phyloP scores from a whole-genome alignment of 2,113 vertebrate genomes.

The Leucosticte australis region DNA sequence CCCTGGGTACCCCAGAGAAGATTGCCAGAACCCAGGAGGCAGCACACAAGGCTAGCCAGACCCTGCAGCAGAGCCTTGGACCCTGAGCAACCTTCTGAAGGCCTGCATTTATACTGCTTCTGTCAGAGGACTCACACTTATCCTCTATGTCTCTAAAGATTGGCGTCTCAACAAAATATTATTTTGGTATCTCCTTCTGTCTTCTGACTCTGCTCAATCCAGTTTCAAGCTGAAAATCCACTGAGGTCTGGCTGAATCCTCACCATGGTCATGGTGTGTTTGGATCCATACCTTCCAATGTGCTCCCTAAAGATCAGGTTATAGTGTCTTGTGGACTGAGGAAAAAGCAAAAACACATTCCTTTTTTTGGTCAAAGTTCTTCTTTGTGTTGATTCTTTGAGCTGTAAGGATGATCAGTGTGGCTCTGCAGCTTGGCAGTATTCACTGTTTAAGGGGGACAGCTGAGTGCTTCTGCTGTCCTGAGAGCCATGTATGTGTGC shows the following conservation, averaged over 20 bases:
- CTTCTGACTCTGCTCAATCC: background rate
- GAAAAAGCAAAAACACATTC: background rate
- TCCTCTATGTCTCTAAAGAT: background rate
- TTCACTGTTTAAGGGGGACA: too few species aligned
- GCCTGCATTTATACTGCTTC: background rate
- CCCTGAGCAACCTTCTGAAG: background rate
- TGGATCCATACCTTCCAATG: background rate
- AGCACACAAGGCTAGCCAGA: background rate
- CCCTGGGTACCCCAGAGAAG: rapidly evolving
- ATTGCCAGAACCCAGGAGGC: background rate
- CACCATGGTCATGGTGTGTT: background rate
- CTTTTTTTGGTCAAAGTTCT: background rate
- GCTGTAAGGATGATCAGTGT: background rate
- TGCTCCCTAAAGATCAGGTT: background rate
- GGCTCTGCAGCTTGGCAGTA: background rate
- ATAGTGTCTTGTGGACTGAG: background rate
- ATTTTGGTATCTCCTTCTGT: background rate
- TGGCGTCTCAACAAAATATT: background rate
- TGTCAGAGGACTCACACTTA: background rate
- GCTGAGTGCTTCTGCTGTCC: background rate
- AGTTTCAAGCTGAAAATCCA: background rate
- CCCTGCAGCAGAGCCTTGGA: background rate
- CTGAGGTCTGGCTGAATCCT: background rate
- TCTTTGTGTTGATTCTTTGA: background rate
- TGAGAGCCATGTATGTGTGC: background rate